Base-by-base conservation (phyloP, 2,113 vertebrate genomes). In the Numenius arquata region DNA sequence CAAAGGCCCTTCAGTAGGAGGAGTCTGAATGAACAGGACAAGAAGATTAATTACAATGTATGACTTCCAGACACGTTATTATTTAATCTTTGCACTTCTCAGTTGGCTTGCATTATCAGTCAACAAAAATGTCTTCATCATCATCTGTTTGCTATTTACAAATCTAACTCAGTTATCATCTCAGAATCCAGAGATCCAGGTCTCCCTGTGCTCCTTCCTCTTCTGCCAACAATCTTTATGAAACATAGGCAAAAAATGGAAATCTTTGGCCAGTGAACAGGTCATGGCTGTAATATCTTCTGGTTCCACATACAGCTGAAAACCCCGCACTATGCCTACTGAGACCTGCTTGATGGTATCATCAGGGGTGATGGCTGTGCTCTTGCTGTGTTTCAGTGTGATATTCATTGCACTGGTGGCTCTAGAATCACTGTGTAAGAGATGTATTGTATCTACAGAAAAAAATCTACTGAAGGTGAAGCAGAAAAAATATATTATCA, bases 61-160 rank as follows among this genome's bases (percentile, higher is more conserved):
- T 85, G 93, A 84, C 71, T 96, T 97, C 87, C 93, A 96, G 96
- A 81, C 92, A 95, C 74, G 61, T 97, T 95, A 96, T 92, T 96
- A 96, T 97, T 97, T 97, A 95, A 95, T 91, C 85, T 97, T 97
- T 94, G 94, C 95, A 95, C 93, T 96, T 96, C 92, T 95, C 85
- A 94, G 89, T 95, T 97, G 92, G 77, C 79, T 94, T 94, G 96
- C 91, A 93, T 97, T 93, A 96, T 88, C 91, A 93, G 93, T 75
- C 79, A 90, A 85, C 79, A 90, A 89, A 89, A 92, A 58, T 43
- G 40, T 92, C 87, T 85, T 81, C 55, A 52, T 84, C 50, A 82
- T 96, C 96, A 97, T 95, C 95, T 97, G 95, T 93, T 97, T 93
- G 66, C 91, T 95, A 93, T 97, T 96, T 95, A 88, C 70, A 90